These are phyloP conservation scores for Cynaeus angustus DNA, from an alignment of 2,888 invertebrate species.

Conservation along the genomic window DNA sequence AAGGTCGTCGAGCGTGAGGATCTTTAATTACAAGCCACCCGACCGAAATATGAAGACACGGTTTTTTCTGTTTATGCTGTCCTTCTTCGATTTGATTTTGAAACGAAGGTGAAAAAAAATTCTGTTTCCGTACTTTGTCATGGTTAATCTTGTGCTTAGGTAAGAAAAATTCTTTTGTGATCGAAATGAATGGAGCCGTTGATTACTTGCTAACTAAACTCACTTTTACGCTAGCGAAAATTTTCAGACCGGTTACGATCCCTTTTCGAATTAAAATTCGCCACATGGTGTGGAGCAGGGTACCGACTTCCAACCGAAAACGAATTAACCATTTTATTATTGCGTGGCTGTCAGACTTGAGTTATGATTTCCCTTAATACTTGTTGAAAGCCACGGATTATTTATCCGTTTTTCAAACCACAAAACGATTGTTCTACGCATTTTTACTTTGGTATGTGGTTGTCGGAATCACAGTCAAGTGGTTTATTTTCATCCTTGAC, in stretches of 20 bases:
- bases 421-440: conserved; percentile 40
- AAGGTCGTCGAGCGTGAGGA: conserved; percentile 27
- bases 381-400: conserved; percentile 60
- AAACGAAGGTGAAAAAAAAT: background rate
- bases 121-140: background rate
- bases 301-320: conserved; percentile 59
- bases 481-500: background rate
- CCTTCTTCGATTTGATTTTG: background rate
- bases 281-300: conserved; percentile 60
- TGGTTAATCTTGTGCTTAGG: background rate
- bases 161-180: background rate
- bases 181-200: conserved; percentile 1
- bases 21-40: conserved; percentile 25
- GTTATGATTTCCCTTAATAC: conserved; percentile 61
- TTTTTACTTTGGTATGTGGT: conserved; percentile 6
- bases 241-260: conserved; percentile 35
- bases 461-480: no score
- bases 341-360: conserved; percentile 59
- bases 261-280: conserved; percentile 61
- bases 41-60: conserved; percentile 13
- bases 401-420: conserved; percentile 54
- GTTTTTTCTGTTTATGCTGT: background rate
- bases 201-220: conserved; percentile 8
- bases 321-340: conserved; percentile 64
- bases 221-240: conserved; percentile 13